Conservation (phyloP, 1,140 invertebrate species). For the Cotesia glomerata region DNA sequence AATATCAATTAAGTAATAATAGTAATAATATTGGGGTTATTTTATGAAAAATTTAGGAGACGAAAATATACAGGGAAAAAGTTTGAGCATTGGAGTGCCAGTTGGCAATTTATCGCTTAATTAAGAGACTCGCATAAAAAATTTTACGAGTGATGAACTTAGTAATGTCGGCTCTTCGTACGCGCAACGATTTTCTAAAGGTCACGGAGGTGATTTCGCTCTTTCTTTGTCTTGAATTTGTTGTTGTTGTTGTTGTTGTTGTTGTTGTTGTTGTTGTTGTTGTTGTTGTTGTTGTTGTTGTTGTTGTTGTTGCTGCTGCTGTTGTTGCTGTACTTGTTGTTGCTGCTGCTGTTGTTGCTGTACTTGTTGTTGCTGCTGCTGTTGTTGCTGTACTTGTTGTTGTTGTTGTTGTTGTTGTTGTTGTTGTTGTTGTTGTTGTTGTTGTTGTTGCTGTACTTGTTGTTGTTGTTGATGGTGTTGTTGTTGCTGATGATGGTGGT, state of each 20-base stretch:
- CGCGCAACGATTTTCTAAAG: slow-evolving; percentile 47
- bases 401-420: slow-evolving; percentile 42
- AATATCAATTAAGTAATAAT: not conserved
- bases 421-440: slow-evolving; percentile 38
- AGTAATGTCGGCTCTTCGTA: slow-evolving; percentile 33
- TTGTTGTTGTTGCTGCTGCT: slow-evolving; percentile 39
- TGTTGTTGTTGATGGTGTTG: slow-evolving; percentile 51
- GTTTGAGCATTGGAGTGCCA: not conserved
- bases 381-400: slow-evolving; percentile 41
- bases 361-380: slow-evolving; percentile 50
- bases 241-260: slow-evolving; percentile 57
- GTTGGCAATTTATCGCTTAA: not conserved
- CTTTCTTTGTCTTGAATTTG: slow-evolving; percentile 54
- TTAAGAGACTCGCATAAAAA: slow-evolving; percentile 31
- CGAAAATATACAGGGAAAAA: not conserved
- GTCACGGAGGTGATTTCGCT: slow-evolving; percentile 62
- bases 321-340: slow-evolving; percentile 18
- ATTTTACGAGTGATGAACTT: slow-evolving; percentile 34
- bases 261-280: slow-evolving; percentile 42
- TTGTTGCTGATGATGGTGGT: slow-evolving; percentile 51
- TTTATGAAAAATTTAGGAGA: not conserved
- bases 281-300: slow-evolving; percentile 44
- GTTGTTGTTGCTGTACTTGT: slow-evolving; percentile 19
- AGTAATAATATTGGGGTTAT: not conserved
- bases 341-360: slow-evolving; percentile 45